Conservation (phyloP, 2,113 vertebrate genomes). For the Poeciliopsis retropinna region DNA sequence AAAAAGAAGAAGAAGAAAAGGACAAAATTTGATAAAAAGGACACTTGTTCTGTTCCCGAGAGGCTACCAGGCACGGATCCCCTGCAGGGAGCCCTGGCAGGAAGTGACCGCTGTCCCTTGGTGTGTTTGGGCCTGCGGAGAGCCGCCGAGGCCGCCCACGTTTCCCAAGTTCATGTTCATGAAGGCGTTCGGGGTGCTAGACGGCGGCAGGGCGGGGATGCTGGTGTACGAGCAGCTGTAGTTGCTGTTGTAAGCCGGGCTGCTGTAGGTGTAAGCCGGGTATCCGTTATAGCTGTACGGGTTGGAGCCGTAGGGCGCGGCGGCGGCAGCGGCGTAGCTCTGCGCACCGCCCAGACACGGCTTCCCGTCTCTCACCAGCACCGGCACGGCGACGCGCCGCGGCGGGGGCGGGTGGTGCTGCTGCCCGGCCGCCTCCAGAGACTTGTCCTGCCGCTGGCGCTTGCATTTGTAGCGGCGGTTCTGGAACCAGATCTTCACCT, state of each 20-base stretch:
- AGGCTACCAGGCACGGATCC: slow-evolving; percentile 92
- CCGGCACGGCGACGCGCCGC: slow-evolving; percentile 90
- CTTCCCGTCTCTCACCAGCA: slow-evolving; percentile 92
- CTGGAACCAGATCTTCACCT: slow-evolving; percentile 98
- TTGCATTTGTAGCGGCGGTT: slow-evolving; percentile 97
- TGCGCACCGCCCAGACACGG: slow-evolving; percentile 88
- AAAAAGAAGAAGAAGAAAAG: slow-evolving; percentile 1
- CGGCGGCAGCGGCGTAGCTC: slow-evolving; percentile 77
- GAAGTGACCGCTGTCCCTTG: slow-evolving; percentile 82
- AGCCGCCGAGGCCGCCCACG: slow-evolving; percentile 75
- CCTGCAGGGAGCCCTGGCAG: slow-evolving; percentile 90
- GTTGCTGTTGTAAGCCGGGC: slow-evolving; percentile 84
- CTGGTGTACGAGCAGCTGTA: slow-evolving; percentile 89
- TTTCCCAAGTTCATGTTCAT: slow-evolving; percentile 86
- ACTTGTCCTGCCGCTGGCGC: slow-evolving; percentile 92
- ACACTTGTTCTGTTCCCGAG: slow-evolving; percentile 5
- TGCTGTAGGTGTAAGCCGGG: slow-evolving; percentile 85
- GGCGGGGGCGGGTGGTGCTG: slow-evolving; percentile 85
- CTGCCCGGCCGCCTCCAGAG: slow-evolving; percentile 84
- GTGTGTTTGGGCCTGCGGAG: slow-evolving; percentile 77
- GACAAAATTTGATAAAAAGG: slow-evolving; percentile 14
- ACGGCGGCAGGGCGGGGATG: slow-evolving; percentile 76
- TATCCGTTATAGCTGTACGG: slow-evolving; percentile 88
- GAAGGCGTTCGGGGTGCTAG: slow-evolving; percentile 80
- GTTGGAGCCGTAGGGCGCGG: slow-evolving; percentile 80